A percentile compares a stretch with the other conserved stretches of the same genome.
Conservation (phyloP, 2,113 vertebrate genomes). For the Phalacrocorax carbo region DNA sequence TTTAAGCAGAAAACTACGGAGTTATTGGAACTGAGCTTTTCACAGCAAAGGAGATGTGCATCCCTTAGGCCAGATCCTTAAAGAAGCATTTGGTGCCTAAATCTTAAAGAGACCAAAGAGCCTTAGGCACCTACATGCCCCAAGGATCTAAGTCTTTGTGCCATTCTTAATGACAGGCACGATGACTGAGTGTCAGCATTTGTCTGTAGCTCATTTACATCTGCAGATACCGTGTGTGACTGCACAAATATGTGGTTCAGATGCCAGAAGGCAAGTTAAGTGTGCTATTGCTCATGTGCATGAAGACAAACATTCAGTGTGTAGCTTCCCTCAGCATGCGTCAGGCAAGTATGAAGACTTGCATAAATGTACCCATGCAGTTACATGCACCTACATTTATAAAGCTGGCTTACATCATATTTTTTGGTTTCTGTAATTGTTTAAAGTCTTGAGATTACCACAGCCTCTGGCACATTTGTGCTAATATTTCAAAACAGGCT, state of each 20-base stretch:
- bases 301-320: background rate
- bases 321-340: accelerated
- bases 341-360: background rate
- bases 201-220: background rate
- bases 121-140: background rate
- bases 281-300: background rate
- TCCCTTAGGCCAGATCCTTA: background rate
- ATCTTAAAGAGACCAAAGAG: background rate
- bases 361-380: background rate
- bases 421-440: background rate
- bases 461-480: background rate
- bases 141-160: background rate
- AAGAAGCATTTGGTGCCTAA: background rate
- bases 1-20: background rate
- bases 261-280: background rate
- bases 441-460: background rate
- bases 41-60: background rate
- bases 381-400: background rate
- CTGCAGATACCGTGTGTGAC: background rate
- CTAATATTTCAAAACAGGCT: background rate
- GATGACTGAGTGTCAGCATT: background rate
- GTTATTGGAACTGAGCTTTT: background rate
- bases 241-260: background rate
- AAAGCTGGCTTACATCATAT: background rate
- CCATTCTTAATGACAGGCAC: background rate